Evolutionary conservation across 2,797 vertebrate genomes (phyloP).

Genomic region (Eulemur mongoz): DNA sequence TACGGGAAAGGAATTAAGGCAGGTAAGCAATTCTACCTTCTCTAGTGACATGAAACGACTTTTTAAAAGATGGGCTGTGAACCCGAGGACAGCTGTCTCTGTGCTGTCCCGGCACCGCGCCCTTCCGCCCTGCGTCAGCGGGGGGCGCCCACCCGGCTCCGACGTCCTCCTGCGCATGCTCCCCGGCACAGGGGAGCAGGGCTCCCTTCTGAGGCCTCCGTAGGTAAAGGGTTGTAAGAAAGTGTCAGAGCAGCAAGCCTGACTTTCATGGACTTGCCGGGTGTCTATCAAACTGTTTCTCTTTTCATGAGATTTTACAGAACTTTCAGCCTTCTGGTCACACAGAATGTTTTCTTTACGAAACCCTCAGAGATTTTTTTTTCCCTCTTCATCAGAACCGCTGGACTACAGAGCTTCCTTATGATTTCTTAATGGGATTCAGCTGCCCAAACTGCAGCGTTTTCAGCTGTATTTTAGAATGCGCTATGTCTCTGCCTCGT

Average conservation of each 20-base stretch:
- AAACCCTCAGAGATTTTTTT: constrained; percentile 54
- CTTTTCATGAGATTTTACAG: constrained; percentile 3
- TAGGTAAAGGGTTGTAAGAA: neutral
- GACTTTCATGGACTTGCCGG: neutral
- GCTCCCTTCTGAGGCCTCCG: neutral
- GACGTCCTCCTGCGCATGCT: neutral
- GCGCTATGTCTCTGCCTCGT: neutral
- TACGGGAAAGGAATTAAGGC: neutral
- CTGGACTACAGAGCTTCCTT: constrained; percentile 44
- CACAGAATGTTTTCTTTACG: constrained; percentile 63
- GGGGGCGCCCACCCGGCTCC: neutral
- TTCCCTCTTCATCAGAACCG: constrained; percentile 44
- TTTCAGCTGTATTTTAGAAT: neutral
- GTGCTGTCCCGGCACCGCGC: neutral
- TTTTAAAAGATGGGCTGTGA: neutral
- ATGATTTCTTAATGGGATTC: constrained; percentile 67
- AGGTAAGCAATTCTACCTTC: neutral
- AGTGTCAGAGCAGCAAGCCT: neutral
- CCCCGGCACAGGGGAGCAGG: neutral
- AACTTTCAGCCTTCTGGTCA: constrained; percentile 49
- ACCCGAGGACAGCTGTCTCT: constrained; percentile 5
- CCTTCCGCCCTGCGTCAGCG: neutral
- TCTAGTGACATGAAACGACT: neutral
- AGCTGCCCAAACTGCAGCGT: constrained; percentile 40
- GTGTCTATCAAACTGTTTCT: constrained; percentile 1